Conservation (phyloP, 2,888 invertebrate species). For the Nineta flava region DNA sequence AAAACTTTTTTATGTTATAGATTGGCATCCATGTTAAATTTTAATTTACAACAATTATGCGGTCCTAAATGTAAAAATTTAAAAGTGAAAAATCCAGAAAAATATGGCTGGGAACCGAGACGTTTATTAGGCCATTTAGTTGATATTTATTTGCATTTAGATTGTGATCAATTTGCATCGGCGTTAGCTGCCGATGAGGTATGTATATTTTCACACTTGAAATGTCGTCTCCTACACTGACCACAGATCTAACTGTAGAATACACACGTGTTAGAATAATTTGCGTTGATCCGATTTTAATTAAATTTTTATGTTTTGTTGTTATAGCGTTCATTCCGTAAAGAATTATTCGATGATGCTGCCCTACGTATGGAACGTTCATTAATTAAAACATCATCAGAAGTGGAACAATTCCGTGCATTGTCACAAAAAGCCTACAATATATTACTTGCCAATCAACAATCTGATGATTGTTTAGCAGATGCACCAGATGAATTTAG, state of each 20-base stretch:
- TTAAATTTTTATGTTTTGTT: not conserved
- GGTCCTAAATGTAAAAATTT: constrained; percentile 90
- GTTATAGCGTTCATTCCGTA: constrained; percentile 76
- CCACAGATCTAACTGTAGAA: too few species aligned
- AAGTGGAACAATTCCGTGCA: constrained; percentile 71
- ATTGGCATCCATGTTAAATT: constrained; percentile 95
- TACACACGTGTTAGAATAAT: not conserved
- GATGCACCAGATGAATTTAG: constrained; percentile 94
- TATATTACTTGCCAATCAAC: constrained; percentile 66
- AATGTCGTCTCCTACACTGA: not conserved
- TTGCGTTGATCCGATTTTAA: constrained; percentile 1
- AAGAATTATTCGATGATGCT: constrained; percentile 85
- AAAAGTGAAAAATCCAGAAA: constrained; percentile 83
- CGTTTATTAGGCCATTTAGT: constrained; percentile 81
- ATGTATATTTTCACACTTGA: too few species aligned
- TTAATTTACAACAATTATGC: constrained; percentile 91
- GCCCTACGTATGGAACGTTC: constrained; percentile 65
- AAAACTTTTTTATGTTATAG: constrained; percentile 24
- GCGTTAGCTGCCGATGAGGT: constrained; percentile 94
- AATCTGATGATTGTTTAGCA: constrained; percentile 80
- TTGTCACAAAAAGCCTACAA: constrained; percentile 64
- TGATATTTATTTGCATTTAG: constrained; percentile 92
- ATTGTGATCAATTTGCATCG: constrained; percentile 78
- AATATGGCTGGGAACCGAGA: constrained; percentile 96
- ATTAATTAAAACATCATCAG: constrained; percentile 67